Base-by-base conservation (phyloP, 2,113 vertebrate species). In the Castor canadensis region DNA sequence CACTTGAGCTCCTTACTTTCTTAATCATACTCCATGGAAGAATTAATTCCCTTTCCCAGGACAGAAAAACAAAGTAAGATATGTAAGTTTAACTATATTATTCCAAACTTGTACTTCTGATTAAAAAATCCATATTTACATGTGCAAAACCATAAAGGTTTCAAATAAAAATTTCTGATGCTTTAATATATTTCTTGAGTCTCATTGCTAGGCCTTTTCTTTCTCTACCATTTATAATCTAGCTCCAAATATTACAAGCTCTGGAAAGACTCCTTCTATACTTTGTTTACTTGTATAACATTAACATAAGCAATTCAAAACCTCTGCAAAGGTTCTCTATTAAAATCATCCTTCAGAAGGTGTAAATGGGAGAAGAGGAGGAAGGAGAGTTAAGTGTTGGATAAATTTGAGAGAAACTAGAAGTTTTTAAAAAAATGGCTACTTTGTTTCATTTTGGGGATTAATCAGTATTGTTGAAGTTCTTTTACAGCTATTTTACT, bases 281-380 rank as follows among this genome's bases (percentile, higher is more conserved):
- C 3, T 82, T 54, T 4, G 81, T 19, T 54, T 64, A 76, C 66
- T 60, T 62, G 26, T 13, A n/a, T 35, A 28, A 10, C 35, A 82
- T 94, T 93, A 95, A 85, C 83, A 43, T 28, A 96, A 83, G 38
- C 58, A 94, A 89, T 90, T 95, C 45, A 94, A 67, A 96, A 89
- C 66, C 32, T 72, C 89, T 64, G 72, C 72, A 95, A 66, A 66
- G 9, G 19, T 67, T 94, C 30, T 13, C 28, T 76, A 30, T 94
- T 79, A 88, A 89, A 88, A 90, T 69, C 88, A 83, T 79, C 87
- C 47, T n/a, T 56, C 17, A 73, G 72, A 69, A 85, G 69, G 12
- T 91, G 54, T 62, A 92, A 71, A 87, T n/a, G 52, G 83, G 10
- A 80, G 10, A 40, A 6, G 35, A 92, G 67, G 72, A 56, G 56